Conservation (phyloP, 2,888 invertebrate genomes). For the Eilema griseolum region DNA sequence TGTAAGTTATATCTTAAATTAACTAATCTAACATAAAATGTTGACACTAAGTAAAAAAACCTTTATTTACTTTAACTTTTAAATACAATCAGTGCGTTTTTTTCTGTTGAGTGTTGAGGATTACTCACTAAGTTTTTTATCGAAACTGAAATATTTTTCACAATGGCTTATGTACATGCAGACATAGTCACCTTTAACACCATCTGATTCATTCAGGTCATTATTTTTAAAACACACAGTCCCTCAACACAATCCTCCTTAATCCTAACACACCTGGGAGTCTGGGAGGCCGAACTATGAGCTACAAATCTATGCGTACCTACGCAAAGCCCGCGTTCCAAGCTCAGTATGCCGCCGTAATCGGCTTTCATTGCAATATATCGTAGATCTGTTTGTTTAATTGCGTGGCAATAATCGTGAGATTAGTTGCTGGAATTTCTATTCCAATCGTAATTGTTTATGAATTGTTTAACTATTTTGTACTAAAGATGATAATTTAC, state of each 20-base stretch:
- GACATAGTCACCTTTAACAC: neutral
- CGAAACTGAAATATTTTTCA: neutral
- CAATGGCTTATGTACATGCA: neutral
- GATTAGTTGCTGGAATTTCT: neutral
- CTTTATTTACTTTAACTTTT: too few species aligned
- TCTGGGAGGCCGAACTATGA: neutral
- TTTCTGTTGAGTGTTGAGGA: too few species aligned
- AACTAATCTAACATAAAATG: too few species aligned
- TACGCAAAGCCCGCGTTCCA: neutral
- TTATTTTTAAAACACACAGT: neutral
- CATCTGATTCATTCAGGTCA: neutral
- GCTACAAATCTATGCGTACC: neutral
- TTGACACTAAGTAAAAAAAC: too few species aligned
- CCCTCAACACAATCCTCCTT: neutral
- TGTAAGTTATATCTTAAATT: too few species aligned
- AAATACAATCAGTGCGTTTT: too few species aligned
- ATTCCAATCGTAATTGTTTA: neutral
- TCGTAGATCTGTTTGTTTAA: slow-evolving; percentile 4
- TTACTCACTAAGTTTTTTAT: too few species aligned
- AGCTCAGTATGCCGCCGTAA: neutral
- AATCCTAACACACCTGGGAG: slow-evolving; percentile 5
- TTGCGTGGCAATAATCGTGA: slow-evolving; percentile 2
- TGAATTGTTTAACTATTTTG: neutral
- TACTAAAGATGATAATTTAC: too few species aligned
- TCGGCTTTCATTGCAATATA: neutral